Evolutionary conservation across 2,888 invertebrate species (phyloP), one percentile per base, ranked within the genome.

Genomic region (Ichneumoninae sp.): DNA sequence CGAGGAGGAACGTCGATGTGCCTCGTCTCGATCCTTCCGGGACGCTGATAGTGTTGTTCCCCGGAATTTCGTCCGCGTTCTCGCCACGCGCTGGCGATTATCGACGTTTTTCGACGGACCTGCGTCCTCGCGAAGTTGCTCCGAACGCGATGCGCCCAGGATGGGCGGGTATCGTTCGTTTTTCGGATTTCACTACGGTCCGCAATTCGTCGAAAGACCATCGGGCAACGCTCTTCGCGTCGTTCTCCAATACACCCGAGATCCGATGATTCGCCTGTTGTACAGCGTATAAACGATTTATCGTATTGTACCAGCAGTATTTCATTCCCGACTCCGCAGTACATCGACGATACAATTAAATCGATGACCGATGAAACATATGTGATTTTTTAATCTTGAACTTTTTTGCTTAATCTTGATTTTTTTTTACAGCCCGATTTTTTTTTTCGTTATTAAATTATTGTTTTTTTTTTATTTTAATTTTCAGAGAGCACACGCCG

Each of bases 71-170:
- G 80, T 26, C 60, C 71, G 66, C 75, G 80, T 83, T 65, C 72
- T 86, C 86, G 83, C 84, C 84, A 86, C 87, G 86, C 86, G 89
- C 89, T 88, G 89, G 85, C 90, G 89, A 89, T 92, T 93, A 93
- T 93, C 91, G 93, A 93, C 93, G 91, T 93, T 93, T 91, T 91
- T 89, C 87, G 74, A 65, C 82, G 81, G 91, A 89, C 91, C 77
- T 92, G 93, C 92, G 93, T 92, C 86, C 78, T 91, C 47, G 80
- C 57, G 72, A 90, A 91, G 90, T 90, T 92, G 91, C 92, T 90
- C 92, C 62, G 60, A 52, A 30, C n/a, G 5, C 57, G 70, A 57
- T 75, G 78, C 75, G 80, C 85, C 85, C 30, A 0, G 10, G 50
- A 36, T 36, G 70, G 54, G 84, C 86, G 85, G 79, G 81, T 62